phyloP scores from a whole-genome alignment of 2,888 invertebrate genomes.

The Dioctria linearis region DNA sequence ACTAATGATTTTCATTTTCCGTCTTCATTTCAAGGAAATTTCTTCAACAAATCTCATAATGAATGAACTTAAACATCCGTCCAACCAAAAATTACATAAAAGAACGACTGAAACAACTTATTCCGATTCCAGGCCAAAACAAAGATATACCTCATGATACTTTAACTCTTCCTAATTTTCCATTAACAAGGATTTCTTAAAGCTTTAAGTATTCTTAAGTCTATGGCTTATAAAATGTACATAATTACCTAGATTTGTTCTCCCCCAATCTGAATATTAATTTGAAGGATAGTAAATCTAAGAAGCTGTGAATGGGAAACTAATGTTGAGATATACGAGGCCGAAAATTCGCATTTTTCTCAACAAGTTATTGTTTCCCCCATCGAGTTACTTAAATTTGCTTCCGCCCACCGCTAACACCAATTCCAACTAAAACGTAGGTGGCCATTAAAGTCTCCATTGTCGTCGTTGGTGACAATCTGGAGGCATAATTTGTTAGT shows the following conservation, averaged over 20 bases:
- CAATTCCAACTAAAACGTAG: neutral
- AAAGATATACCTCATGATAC: too few relatives aligned
- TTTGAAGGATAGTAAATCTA: constrained; percentile 20
- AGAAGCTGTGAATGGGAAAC: neutral
- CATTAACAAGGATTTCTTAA: too few relatives aligned
- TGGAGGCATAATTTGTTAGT: neutral
- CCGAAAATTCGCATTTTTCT: constrained; percentile 42
- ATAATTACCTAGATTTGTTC: neutral
- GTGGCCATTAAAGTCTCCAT: constrained; percentile 1
- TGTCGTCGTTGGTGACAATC: constrained; percentile 34
- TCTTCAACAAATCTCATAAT: too few relatives aligned
- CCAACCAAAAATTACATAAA: too few relatives aligned
- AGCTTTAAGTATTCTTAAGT: too few relatives aligned
- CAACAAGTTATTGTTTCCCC: constrained; percentile 54
- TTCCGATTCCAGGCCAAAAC: too few relatives aligned
- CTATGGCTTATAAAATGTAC: too few relatives aligned
- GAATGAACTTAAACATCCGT: too few relatives aligned
- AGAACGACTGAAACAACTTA: too few relatives aligned
- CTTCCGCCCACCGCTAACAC: constrained; percentile 23
- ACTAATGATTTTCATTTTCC: too few relatives aligned
- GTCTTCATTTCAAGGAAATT: too few relatives aligned
- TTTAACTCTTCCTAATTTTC: too few relatives aligned
- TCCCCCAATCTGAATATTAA: neutral
- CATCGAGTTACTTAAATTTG: constrained; percentile 52
- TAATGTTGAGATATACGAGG: constrained; percentile 11